Conservation (phyloP, 2,888 invertebrate species). For the Tyria jacobaeae region DNA sequence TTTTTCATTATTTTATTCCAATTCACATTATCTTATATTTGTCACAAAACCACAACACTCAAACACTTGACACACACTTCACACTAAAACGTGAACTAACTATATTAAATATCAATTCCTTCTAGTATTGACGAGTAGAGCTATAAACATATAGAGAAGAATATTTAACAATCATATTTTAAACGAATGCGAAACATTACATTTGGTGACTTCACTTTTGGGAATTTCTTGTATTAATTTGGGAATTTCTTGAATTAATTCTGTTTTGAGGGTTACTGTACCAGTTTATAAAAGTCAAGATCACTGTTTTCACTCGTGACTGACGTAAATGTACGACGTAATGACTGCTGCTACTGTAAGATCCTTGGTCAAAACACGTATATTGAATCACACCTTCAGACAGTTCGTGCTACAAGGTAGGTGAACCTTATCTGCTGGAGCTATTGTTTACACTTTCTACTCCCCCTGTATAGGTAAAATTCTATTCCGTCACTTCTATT, state of each 20-base stretch:
- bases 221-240: no score
- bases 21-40: slow-evolving; percentile 12
- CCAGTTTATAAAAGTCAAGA: not conserved
- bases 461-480: no score
- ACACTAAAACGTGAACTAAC: slow-evolving; percentile 22
- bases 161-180: not conserved
- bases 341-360: not conserved
- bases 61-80: slow-evolving; percentile 30
- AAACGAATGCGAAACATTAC: not conserved
- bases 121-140: slow-evolving; percentile 34
- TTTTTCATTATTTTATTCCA: slow-evolving; percentile 26
- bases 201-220: not conserved
- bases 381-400: no score
- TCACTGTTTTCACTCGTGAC: not conserved
- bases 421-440: no score
- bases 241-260: not conserved
- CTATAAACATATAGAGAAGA: slow-evolving; percentile 24
- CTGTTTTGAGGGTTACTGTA: not conserved
- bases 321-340: no score
- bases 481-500: no score
- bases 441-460: no score
- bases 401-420: no score
- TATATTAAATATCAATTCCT: slow-evolving; percentile 38
- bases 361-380: not conserved
- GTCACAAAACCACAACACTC: slow-evolving; percentile 24